Percentiles rank a stretch among this genome's conserved stretches.
Conservation (phyloP, 2,113 vertebrate genomes). For the Scalopus aquaticus region DNA sequence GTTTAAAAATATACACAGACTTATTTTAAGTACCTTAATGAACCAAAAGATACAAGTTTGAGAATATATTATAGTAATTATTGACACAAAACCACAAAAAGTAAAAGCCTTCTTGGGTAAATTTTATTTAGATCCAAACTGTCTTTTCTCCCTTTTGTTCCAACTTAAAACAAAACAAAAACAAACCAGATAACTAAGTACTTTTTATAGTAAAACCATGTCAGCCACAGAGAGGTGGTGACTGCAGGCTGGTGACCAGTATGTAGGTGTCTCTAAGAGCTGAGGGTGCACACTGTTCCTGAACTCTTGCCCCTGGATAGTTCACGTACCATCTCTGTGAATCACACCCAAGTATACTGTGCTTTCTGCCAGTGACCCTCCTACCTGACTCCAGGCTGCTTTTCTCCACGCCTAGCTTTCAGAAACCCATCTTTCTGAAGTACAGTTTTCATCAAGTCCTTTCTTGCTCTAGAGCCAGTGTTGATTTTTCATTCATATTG, state of each 20-base stretch:
- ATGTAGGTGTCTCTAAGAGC: neutral
- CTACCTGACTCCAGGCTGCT: neutral
- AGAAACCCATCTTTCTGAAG: neutral
- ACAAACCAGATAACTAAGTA: neutral
- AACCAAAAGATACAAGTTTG: conserved; percentile 28
- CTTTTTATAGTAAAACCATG: conserved; percentile 58
- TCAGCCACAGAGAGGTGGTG: neutral
- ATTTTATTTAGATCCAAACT: conserved; percentile 41
- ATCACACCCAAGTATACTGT: neutral
- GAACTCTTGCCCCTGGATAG: neutral
- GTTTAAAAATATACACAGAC: conserved; percentile 51
- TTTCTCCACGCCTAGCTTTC: neutral
- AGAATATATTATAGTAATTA: conserved; percentile 47
- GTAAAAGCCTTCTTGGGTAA: conserved; percentile 46
- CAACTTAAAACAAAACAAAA: conserved; percentile 15
- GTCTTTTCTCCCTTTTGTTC: conserved; percentile 27
- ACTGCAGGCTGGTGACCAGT: neutral
- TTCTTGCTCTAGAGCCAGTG: neutral
- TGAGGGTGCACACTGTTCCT: neutral
- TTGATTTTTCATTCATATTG: neutral
- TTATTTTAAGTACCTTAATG: conserved; percentile 61
- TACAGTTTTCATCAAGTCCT: neutral
- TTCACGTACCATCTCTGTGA: neutral
- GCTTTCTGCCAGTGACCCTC: neutral
- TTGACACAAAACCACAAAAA: conserved; percentile 50